Evolutionary conservation across 2,888 invertebrate species (phyloP), one percentile per base, ranked within the genome.

Genomic region (Rhimphoctona megacephalus): DNA sequence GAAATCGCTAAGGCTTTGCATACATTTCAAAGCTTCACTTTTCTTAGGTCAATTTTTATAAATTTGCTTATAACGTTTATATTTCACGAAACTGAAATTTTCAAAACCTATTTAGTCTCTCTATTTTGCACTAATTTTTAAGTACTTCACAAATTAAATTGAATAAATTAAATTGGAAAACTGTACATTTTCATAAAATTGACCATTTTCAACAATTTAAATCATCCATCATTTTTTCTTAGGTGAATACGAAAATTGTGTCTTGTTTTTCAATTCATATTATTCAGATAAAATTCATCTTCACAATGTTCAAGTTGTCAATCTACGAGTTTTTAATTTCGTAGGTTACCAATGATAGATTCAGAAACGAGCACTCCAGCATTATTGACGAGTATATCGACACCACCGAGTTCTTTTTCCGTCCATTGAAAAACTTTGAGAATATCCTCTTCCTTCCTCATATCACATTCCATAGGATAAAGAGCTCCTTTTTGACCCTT

Each of bases 371-470:
- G 80, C 0, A 95, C 90, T 2, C 95, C 96, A 3, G 96, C 96
- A 90, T 96, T 96, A 90, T 96, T 96, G 2, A 96, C 92, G 81
- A 96, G 94, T 9, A 96, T 94, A 90, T 96, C 95, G 43, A 96
- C 94, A 14, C 95, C 95, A 0, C 96, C 96, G 5, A 95, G 89
- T 1, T 94, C 92, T n/a, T 94, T 87, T 30, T 95, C 94, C 67
- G 96, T 95, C 93, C 94, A 94, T 46, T 94, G 92, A 91, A 96
- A 96, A 54, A 95, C 95, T 17, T 92, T 91, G 66, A 95, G 90
- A 36, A 96, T 95, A 0, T 96, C 95, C 0, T 95, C 94, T 87
- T 95, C 95, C 61, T 94, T 94, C 7, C 94, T 92, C 14, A 96
- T 92, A 90, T 96, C 96, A 89, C 96, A 96, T 83, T 94, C 91